A percentile compares a stretch with the other conserved stretches of the same genome.
Conservation (phyloP, 2,113 vertebrate species). For the Amazona vittata region DNA sequence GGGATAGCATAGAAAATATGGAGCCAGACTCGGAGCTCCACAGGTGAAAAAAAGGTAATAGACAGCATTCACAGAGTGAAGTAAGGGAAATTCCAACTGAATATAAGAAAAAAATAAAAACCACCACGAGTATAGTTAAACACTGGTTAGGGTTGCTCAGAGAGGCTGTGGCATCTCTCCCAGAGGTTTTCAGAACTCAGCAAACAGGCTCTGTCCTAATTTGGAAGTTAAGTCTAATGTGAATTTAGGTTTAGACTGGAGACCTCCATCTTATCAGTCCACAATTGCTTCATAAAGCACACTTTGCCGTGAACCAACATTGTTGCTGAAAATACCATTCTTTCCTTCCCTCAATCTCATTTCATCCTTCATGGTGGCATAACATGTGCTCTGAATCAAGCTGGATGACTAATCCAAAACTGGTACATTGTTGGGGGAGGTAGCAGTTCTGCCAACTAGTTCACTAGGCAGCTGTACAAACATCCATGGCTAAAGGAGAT, state of each 20-base stretch:
- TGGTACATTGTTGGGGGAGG: rapidly evolving
- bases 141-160: not conserved
- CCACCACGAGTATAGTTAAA: not conserved
- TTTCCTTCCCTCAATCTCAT: not conserved
- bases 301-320: not conserved
- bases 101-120: not conserved
- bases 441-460: not conserved
- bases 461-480: not conserved
- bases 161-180: not conserved
- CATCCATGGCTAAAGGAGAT: not conserved
- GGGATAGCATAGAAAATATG: not conserved
- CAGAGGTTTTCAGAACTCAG: not conserved
- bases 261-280: not conserved
- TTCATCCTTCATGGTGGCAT: not conserved
- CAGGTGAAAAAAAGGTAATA: not conserved
- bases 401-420: not conserved
- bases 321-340: not conserved
- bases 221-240: not conserved
- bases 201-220: not conserved
- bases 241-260: not conserved
- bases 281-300: not conserved
- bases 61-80: not conserved
- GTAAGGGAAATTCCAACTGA: not conserved
- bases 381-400: rapidly evolving
- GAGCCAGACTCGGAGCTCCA: not conserved